Evolutionary conservation across 2,797 vertebrate species (phyloP).

Genomic region (Rhabdophis nuchalis): DNA sequence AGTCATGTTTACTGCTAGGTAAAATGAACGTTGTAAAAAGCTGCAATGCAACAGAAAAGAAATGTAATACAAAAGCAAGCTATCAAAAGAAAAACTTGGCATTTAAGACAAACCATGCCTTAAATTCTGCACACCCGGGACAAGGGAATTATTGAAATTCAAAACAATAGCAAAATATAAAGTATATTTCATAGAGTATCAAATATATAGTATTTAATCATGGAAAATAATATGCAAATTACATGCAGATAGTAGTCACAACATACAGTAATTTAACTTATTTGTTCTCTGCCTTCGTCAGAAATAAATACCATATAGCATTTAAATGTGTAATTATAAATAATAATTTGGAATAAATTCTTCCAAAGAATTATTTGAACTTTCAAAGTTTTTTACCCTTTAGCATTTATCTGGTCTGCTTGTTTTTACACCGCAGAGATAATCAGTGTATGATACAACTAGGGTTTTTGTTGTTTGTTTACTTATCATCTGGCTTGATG

Average conservation of each 20-base stretch:
- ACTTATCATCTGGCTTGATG: not conserved
- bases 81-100: not conserved
- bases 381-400: not conserved
- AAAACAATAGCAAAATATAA: not conserved
- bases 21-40: not conserved
- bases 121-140: not conserved
- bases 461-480: not conserved
- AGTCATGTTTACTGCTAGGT: not conserved
- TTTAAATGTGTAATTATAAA: not conserved
- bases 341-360: not conserved
- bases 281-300: not conserved
- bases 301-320: not conserved
- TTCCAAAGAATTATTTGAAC: not conserved
- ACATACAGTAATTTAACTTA: not conserved
- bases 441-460: not conserved
- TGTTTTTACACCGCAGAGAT: not conserved
- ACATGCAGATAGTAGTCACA: not conserved
- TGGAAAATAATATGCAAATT: not conserved
- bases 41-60: not conserved
- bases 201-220: not conserved
- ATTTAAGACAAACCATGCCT: not conserved
- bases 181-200: not conserved
- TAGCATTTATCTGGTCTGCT: not conserved
- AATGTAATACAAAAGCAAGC: not conserved
- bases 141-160: not conserved